Conservation (phyloP, 2,113 vertebrate species). For the Phrynocephalus versicolor region DNA sequence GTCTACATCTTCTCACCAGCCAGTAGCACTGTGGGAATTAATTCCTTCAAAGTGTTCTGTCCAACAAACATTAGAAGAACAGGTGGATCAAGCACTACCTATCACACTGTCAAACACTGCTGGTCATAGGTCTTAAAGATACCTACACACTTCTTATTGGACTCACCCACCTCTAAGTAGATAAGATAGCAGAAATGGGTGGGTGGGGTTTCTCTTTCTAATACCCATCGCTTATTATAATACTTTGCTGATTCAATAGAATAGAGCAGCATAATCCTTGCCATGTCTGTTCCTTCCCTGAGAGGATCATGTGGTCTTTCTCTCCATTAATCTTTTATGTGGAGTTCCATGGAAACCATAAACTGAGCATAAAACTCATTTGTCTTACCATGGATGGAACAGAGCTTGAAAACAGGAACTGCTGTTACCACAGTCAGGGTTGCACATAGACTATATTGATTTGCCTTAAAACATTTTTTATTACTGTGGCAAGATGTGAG, state of each 20-base stretch:
- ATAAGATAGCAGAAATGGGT: background rate
- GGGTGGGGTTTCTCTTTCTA: too few species aligned
- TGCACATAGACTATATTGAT: background rate
- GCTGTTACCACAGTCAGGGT: background rate
- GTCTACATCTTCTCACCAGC: constrained; percentile 7
- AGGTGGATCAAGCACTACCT: background rate
- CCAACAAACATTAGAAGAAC: background rate
- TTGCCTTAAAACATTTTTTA: background rate
- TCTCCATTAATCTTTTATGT: constrained; percentile 7
- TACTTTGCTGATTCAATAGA: background rate
- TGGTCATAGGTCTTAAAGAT: background rate
- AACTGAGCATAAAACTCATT: background rate
- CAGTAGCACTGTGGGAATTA: rapidly evolving
- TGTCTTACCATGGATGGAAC: background rate
- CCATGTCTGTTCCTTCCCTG: background rate
- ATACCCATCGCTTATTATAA: background rate
- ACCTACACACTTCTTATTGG: background rate
- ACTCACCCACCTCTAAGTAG: background rate
- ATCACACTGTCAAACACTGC: background rate
- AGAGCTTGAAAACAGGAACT: background rate
- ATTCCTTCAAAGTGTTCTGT: constrained; percentile 2
- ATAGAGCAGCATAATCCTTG: background rate
- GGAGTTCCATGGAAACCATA: background rate
- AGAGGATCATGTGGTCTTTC: background rate
- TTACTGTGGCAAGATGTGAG: background rate